Evolutionary conservation across 1,140 invertebrate genomes (phyloP), one percentile per base, ranked within the genome.

Genomic region (Ceratoteleas bidentatus): DNA sequence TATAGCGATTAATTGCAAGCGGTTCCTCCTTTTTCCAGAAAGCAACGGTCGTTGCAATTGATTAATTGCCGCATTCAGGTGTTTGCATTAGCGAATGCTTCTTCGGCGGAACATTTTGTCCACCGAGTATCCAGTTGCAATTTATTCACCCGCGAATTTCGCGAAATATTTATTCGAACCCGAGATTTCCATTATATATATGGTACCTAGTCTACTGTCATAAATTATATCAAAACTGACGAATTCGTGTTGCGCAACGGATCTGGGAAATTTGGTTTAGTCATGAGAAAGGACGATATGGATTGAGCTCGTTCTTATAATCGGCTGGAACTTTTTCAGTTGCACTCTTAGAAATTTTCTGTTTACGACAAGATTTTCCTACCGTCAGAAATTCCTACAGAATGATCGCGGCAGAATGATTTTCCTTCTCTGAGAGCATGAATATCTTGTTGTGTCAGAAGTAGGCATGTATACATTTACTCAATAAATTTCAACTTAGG

Each of bases 1-100:
- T 68, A 57, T 38, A 38, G n/a, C 43, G 34, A 66, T 56, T 66
- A 66, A 66, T 66, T 66, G 52, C 52, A 47, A 68, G 14, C 34
- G 50, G 45, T 45, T 38, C n/a, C 16, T 34, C 14, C 14, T 52
- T 40, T 52, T 61, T 61, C 32, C 11, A 15, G 34, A 8, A 6
- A 64, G 33, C n/a, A 33, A 9, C 15, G 0, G 36, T 43, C 24
- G 34, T 16, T 32, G 45, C 24, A 16, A 36, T 43, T 32, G 50
- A 65, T 40, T 52, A 52, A 64, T 64, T n/a, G 60, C 24, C 6
- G 53, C 52, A 36, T 36, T 9, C 34, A 36, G 34, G 34, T 36
- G 34, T 6, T 36, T 36, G 9, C 34, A 36, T 36, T 36, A 36
- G 34, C 9, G 9, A 36, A 36, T 36, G 34, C 9, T 36, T 36